Percentiles rank a stretch among this genome's conserved stretches.
phyloP scores from a whole-genome alignment of 2,888 invertebrate genomes.

The Conus canariensis region DNA sequence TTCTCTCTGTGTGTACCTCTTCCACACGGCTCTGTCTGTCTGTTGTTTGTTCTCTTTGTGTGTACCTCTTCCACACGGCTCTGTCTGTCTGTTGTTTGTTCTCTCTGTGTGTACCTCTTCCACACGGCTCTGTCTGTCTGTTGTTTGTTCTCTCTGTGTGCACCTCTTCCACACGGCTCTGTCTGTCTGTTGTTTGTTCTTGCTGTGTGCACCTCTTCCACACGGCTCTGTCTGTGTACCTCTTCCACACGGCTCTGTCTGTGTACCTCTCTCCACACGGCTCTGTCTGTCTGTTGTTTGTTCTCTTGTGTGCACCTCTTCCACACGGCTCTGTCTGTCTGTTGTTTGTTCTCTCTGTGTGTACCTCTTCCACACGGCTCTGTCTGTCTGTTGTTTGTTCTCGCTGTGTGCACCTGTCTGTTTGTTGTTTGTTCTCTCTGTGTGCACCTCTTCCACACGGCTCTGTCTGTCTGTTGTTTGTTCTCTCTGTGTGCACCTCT shows the following conservation, averaged over 20 bases:
- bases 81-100: too few species aligned
- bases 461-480: too few species aligned
- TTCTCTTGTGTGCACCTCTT: not conserved
- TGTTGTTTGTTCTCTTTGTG: too few species aligned
- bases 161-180: not conserved
- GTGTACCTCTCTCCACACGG: not conserved
- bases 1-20: too few species aligned
- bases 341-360: not conserved
- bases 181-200: not conserved
- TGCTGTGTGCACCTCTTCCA: not conserved
- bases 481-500: too few species aligned
- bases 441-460: too few species aligned
- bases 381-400: not conserved
- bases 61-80: too few species aligned
- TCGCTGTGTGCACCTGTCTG: not conserved
- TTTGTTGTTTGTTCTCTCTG: not conserved
- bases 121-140: too few species aligned
- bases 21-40: too few species aligned
- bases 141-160: too few species aligned
- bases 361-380: not conserved
- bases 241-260: not conserved
- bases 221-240: not conserved
- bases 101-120: too few species aligned
- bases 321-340: not conserved
- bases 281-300: not conserved